A percentile compares a stretch with the other conserved stretches of the same genome.
These are phyloP conservation scores for Sminthurides aquaticus DNA, from an alignment of 2,888 invertebrate species.

Conservation along the genomic window DNA sequence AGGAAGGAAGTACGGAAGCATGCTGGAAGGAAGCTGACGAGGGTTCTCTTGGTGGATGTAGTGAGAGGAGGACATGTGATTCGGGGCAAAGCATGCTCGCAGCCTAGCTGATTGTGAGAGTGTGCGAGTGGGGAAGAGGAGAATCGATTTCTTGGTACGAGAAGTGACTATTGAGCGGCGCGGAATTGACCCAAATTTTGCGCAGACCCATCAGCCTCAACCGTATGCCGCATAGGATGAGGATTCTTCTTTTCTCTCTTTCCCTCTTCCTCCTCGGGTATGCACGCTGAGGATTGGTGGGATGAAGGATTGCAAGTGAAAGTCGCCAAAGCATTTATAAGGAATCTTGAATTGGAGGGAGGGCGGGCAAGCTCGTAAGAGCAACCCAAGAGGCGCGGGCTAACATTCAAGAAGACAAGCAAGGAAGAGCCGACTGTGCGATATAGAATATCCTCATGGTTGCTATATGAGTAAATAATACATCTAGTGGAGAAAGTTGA, in stretches of 20 bases:
- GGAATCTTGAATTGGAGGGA: conserved; percentile 54
- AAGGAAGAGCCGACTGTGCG: no score
- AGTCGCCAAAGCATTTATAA: conserved; percentile 49
- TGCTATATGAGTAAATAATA: no score
- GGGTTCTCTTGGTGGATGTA: no score
- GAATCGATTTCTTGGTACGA: conserved; percentile 43
- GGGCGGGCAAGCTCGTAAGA: conserved; percentile 49
- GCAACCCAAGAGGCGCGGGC: no score
- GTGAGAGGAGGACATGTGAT: no score
- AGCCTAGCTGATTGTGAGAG: conserved; percentile 1
- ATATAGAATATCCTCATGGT: no score
- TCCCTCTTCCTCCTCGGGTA: background rate
- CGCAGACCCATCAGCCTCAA: conserved; percentile 38
- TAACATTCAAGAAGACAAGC: no score
- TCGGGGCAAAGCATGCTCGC: background rate
- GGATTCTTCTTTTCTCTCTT: background rate
- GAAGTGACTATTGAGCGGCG: conserved; percentile 44
- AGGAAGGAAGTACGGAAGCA: no score
- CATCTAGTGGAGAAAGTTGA: no score
- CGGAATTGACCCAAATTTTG: conserved; percentile 43
- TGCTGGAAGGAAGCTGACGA: no score
- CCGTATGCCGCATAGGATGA: conserved; percentile 14
- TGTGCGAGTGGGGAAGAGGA: conserved; percentile 19
- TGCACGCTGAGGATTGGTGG: conserved; percentile 45
- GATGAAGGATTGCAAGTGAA: conserved; percentile 49